Evolutionary conservation across 2,797 vertebrate genomes (phyloP), one percentile per base, ranked within the genome.

Genomic region (Uromys caudimaculatus): DNA sequence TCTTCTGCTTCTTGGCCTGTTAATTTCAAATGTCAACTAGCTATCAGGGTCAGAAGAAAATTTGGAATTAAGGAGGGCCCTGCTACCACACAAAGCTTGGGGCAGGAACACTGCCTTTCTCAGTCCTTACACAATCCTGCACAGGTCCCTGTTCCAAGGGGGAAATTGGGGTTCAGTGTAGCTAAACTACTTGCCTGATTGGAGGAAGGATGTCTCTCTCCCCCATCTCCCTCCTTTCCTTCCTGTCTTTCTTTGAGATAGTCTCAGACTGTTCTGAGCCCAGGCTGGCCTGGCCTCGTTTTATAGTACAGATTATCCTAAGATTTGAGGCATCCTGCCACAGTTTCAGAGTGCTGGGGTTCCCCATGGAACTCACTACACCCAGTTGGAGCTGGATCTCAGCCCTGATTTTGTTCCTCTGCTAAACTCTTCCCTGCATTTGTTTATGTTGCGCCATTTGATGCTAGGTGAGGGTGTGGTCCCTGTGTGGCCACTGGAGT

Each of bases 11-110:
- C 81, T 29, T 54, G 52, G 60, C 54, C 32, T 79, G 38, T 85
- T 75, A 69, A 58, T 93, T 95, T 94, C 44, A 87, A 89, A 64
- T 64, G 67, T 79, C 67, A 83, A 0, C 32, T 64, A 62, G 38
- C 93, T 92, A 24, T 52, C 38, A 50, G 93, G 56, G 75, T 58
- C 41, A 60, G 79, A 75, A 71, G 89, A 38, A 75, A 47, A 67
- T 90, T 35, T 29, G 27, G 27, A 71, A 29, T n/a, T 75, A 32
- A 19, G 35, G 60, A 76, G 35, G 29, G 13, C 71, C 17, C 13
- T 11, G 32, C 21, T 27, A 6, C 47, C 35, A n/a, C 3, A 38
- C 79, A 50, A 41, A 44, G n/a, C n/a, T 21, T 67, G 7, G 13
- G 44, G 44, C n/a, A 35, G 41, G 58, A 56, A 7, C 2, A 0